Evolutionary conservation across 2,113 vertebrate species (phyloP).

Genomic region (Mungos mungo): DNA sequence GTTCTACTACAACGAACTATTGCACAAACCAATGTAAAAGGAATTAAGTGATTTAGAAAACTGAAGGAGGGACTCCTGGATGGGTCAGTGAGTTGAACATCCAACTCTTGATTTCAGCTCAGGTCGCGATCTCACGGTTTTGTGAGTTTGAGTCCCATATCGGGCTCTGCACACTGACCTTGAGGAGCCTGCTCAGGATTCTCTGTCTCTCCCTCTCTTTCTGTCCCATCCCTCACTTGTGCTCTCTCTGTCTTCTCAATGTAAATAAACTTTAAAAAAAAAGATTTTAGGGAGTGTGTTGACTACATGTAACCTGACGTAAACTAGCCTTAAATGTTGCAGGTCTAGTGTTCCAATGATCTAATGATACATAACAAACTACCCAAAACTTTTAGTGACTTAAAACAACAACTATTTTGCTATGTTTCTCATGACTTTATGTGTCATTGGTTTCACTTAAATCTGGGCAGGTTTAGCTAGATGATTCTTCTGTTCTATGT

Average conservation of each 20-base stretch:
- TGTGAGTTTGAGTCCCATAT: too few relatives aligned
- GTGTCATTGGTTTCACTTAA: not conserved
- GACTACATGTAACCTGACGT: not conserved
- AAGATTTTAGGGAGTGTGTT: not conserved
- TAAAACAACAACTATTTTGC: not conserved
- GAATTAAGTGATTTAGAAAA: not conserved
- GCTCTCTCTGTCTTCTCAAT: too few relatives aligned
- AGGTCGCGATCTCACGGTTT: too few relatives aligned
- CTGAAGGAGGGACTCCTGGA: not conserved
- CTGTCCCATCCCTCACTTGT: too few relatives aligned
- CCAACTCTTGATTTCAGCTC: too few relatives aligned
- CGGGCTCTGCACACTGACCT: too few relatives aligned
- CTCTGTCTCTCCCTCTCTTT: too few relatives aligned
- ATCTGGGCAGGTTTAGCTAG: not conserved
- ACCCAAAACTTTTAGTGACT: not conserved
- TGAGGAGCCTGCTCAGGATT: too few relatives aligned
- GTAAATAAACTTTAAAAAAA: too few relatives aligned
- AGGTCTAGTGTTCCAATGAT: not conserved
- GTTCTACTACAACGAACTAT: not conserved
- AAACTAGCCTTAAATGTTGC: not conserved
- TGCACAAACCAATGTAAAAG: not conserved
- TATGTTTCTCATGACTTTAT: not conserved
- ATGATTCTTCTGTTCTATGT: slow-evolving; percentile 8
- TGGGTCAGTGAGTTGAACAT: too few relatives aligned
- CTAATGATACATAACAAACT: not conserved